Evolutionary conservation across 37 sponge, comb jelly and placozoan genomes (phyloP).

Genomic region (Dysidea cf. avara): DNA sequence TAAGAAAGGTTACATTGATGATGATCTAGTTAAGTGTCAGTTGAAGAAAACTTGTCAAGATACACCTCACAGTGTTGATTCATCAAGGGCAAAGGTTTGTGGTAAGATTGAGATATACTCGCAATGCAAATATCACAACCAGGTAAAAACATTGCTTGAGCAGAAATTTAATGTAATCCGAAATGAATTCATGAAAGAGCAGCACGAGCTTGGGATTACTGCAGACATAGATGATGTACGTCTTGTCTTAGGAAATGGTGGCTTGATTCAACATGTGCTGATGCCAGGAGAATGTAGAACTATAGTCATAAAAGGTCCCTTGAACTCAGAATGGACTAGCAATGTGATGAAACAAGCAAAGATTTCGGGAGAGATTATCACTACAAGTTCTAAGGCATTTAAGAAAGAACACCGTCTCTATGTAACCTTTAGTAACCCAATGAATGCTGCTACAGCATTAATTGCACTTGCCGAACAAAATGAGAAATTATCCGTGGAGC

Average conservation of each 20-base stretch:
- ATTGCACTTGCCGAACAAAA: not conserved
- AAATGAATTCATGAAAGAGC: constrained; percentile 7
- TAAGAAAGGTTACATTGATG: not conserved
- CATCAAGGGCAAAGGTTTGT: not conserved
- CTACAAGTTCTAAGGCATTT: not conserved
- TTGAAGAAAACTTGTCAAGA: not conserved
- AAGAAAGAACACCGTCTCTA: constrained; percentile 2
- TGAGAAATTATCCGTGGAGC: too few species aligned
- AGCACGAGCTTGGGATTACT: constrained; percentile 33
- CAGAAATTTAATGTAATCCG: not conserved
- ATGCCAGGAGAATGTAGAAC: constrained; percentile 56
- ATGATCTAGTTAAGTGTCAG: not conserved
- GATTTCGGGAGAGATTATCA: constrained; percentile 17
- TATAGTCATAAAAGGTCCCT: constrained; percentile 22
- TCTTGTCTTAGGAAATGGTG: constrained; percentile 55
- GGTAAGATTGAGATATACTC: constrained; percentile 20
- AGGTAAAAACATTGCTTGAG: not conserved
- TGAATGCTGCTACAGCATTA: constrained; percentile 19
- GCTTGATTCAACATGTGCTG: constrained; percentile 37
- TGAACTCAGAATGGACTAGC: too few species aligned
- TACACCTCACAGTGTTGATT: too few species aligned
- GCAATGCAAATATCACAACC: constrained; percentile 9
- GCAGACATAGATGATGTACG: constrained; percentile 29
- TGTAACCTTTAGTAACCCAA: constrained; percentile 39
- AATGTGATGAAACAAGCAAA: not conserved